Percentiles rank a stretch among this genome's conserved stretches.
Evolutionary conservation across 2,888 invertebrate species (phyloP).

Genomic region (Mycogona germanica): DNA sequence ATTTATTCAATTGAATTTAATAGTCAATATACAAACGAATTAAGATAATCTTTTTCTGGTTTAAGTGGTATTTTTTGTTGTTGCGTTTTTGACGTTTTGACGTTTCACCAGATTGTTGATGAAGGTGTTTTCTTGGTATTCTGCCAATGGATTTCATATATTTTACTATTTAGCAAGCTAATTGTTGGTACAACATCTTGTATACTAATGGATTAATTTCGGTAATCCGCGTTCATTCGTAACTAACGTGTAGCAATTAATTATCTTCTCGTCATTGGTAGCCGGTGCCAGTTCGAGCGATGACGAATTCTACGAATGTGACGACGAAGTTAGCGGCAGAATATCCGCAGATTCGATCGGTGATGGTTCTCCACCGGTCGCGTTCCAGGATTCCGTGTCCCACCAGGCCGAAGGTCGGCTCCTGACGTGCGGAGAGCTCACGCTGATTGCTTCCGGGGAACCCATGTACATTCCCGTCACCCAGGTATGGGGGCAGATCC

Average conservation of each 20-base stretch:
- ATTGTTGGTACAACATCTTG: too few species aligned
- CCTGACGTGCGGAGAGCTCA: slow-evolving; percentile 51
- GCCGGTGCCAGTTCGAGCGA: slow-evolving; percentile 30
- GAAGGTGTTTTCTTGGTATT: not conserved
- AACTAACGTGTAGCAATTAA: too few species aligned
- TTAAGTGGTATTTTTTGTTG: too few species aligned
- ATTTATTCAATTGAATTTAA: too few species aligned
- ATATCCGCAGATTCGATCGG: not conserved
- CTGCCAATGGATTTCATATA: not conserved
- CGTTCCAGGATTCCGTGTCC: slow-evolving; percentile 36
- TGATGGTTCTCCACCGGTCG: not conserved
- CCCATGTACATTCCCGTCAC: slow-evolving; percentile 67
- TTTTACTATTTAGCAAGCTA: not conserved
- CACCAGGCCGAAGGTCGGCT: slow-evolving; percentile 56
- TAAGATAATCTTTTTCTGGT: too few species aligned
- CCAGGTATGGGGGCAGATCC: too few species aligned
- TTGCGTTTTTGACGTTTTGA: too few species aligned
- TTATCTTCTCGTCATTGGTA: too few species aligned
- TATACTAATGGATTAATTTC: too few species aligned
- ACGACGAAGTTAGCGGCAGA: slow-evolving; percentile 23
- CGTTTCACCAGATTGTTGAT: not conserved
- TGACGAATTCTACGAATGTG: slow-evolving; percentile 60
- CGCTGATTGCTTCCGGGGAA: slow-evolving; percentile 53
- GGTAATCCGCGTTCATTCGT: too few species aligned
- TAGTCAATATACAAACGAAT: too few species aligned